Evolutionary conservation across 2,888 invertebrate species (phyloP), one percentile per base, ranked within the genome.

Genomic region (Thalpophila matura): DNA sequence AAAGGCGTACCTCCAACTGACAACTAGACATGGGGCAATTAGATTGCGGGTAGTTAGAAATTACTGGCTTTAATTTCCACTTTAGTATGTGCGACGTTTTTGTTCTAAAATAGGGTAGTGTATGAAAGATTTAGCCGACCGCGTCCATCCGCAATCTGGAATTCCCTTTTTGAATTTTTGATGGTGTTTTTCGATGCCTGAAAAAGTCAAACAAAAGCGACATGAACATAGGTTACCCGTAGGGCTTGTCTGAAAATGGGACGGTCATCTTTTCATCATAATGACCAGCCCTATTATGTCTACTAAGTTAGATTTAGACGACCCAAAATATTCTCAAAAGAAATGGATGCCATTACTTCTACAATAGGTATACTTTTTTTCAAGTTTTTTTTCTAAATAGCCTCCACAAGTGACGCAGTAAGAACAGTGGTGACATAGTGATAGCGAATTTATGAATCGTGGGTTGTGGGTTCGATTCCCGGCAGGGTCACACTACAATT

Each of bases 1-100:
- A 88, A 88, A 86, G 91, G 90, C 88, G 87, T 69, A 55, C 80
- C 79, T 37, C 70, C 64, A 16, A 55, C 72, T 74, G 86, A 86
- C 86, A 82, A 67, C 68, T 73, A 83, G 85, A 86, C 88, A 86
- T 55, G 86, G 62, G 61, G 81, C 88, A 88, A 90, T 90, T 89
- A 89, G 83, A 86, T 82, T 79, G 82, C 61, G 79, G 82, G 78
- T 75, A 79, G 73, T 67, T 61, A 58, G 76, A 79, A 74, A 77
- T 85, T 80, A 78, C 71, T 42, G 71, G 72, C 65, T 79, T 77
- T 71, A 74, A 78, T 69, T 57, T 61, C 42, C 31, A 38, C 37
- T 51, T 22, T 29, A 65, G 43, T 29, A 37, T 49, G 51, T 59
- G 54, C 14, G 27, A 73, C 38, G 56, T 31, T 68, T 73, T 69